A percentile compares a stretch with the other conserved stretches of the same genome.
These are phyloP conservation scores for Conger conger DNA, from an alignment of 2,113 vertebrate species.

Conservation along the genomic window DNA sequence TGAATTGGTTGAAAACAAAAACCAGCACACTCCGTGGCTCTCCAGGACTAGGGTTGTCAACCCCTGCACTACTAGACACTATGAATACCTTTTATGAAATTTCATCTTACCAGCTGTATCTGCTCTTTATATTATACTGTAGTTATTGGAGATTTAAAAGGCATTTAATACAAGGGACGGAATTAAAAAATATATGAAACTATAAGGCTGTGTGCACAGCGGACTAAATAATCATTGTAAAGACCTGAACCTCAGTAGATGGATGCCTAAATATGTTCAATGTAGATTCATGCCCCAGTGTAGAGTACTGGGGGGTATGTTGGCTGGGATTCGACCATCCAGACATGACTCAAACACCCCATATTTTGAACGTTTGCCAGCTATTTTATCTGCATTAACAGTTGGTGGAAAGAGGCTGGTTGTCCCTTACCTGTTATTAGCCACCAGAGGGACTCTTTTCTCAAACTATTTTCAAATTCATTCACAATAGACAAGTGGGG, in stretches of 20 bases:
- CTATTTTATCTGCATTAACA: not conserved
- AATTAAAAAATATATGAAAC: not conserved
- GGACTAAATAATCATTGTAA: not conserved
- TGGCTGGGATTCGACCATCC: not conserved
- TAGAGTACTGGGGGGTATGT: not conserved
- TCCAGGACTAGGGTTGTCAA: no score
- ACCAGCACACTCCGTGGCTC: no score
- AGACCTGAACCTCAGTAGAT: not conserved
- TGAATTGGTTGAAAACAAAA: no score
- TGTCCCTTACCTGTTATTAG: not conserved
- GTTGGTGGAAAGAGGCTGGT: not conserved
- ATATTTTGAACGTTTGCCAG: not conserved
- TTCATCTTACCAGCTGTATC: not conserved
- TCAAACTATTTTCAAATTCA: not conserved
- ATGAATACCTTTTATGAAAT: not conserved
- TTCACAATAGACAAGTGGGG: not conserved
- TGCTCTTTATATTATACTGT: not conserved
- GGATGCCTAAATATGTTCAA: no score
- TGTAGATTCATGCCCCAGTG: not conserved
- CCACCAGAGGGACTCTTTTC: not conserved
- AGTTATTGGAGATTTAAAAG: not conserved
- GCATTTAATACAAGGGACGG: not conserved
- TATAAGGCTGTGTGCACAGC: not conserved
- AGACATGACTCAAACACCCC: not conserved
- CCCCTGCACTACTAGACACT: no score